phyloP scores from a whole-genome alignment of 2,113 vertebrate species.

The Eulemur rufifrons region DNA sequence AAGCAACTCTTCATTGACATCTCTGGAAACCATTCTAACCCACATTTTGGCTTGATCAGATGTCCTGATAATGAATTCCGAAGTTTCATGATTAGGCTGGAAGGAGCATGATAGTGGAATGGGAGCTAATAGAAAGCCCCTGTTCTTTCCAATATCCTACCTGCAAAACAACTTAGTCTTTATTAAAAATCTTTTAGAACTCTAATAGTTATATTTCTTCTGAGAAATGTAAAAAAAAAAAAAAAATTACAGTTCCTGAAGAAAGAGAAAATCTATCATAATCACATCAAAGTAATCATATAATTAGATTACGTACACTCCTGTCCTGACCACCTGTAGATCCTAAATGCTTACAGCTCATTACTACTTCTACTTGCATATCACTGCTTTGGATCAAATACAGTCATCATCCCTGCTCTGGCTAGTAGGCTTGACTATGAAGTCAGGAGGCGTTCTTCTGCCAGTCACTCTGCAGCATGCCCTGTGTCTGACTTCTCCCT shows the following conservation, averaged over 20 bases:
- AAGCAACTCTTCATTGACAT: background rate
- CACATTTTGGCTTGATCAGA: background rate
- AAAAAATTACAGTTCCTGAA: background rate
- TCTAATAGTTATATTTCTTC: background rate
- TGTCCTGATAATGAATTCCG: background rate
- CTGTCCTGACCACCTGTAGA: background rate
- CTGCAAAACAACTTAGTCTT: background rate
- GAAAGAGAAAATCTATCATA: background rate
- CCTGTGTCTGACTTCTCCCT: background rate
- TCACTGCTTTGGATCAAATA: background rate
- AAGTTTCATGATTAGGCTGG: background rate
- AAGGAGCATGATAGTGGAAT: background rate
- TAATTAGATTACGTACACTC: background rate
- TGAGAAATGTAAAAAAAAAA: background rate
- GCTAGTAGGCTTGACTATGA: background rate
- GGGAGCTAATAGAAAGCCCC: background rate
- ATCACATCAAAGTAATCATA: background rate
- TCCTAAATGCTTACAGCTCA: background rate
- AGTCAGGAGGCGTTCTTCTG: background rate
- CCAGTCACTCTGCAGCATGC: background rate
- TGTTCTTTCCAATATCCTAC: background rate
- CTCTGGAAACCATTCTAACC: background rate
- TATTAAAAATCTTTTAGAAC: background rate
- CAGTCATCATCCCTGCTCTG: background rate
- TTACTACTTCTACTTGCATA: background rate